A percentile compares a stretch with the other conserved stretches of the same genome.
Conservation (phyloP, 2,113 vertebrate species). For the Actenoides hombroni region DNA sequence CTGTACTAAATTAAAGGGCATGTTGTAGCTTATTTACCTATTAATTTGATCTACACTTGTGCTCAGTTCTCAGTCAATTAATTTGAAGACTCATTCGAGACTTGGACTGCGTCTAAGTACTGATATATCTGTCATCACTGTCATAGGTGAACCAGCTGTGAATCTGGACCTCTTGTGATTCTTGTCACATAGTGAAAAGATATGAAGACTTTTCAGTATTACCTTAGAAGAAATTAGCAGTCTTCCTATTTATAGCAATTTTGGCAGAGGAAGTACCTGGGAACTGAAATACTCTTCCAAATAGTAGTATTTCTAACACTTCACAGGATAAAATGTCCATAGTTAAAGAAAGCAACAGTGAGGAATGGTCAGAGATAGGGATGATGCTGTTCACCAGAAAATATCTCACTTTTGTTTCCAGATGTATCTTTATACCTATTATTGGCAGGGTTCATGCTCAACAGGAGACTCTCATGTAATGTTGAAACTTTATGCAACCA, state of each 20-base stretch:
- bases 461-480: neutral
- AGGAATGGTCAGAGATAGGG: neutral
- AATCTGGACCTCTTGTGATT: neutral
- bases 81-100: neutral
- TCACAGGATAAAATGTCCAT: neutral
- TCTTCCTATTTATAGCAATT: neutral
- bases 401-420: neutral
- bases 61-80: neutral
- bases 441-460: neutral
- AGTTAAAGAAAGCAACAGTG: neutral
- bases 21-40: slow-evolving; percentile 4
- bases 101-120: neutral
- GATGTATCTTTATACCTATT: neutral
- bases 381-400: neutral
- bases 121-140: neutral
- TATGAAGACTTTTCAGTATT: neutral
- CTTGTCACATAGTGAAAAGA: neutral
- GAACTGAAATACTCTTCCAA: neutral
- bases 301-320: neutral
- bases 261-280: neutral
- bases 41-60: neutral
- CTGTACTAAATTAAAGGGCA: neutral
- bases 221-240: neutral
- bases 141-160: neutral
- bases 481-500: neutral